Evolutionary conservation across 1,140 invertebrate genomes (phyloP).

Genomic region (Macrosteles quadrilineatus): DNA sequence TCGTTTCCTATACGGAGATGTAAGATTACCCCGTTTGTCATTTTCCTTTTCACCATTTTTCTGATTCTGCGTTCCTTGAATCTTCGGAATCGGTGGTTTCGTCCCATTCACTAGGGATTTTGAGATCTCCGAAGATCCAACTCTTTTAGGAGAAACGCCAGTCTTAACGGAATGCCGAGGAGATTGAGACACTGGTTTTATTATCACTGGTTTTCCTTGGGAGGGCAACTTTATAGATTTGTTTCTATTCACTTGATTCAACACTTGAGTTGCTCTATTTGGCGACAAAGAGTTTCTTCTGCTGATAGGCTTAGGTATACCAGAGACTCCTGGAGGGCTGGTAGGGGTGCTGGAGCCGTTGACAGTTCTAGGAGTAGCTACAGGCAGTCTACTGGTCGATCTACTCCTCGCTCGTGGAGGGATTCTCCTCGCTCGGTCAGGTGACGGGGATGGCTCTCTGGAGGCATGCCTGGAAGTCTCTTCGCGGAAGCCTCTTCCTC

Average conservation of each 20-base stretch:
- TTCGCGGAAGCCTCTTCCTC: constrained; percentile 59
- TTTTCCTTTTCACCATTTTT: constrained; percentile 4
- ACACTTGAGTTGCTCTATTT: not conserved
- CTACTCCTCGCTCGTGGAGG: constrained; percentile 19
- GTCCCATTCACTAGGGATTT: not conserved
- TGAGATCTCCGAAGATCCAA: constrained; percentile 9
- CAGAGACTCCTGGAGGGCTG: constrained; percentile 23
- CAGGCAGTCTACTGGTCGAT: constrained; percentile 25
- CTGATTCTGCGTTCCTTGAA: not conserved
- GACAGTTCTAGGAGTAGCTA: not conserved
- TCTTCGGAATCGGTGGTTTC: constrained; percentile 30
- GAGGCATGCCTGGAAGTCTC: constrained; percentile 43
- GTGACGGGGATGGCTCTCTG: constrained; percentile 28
- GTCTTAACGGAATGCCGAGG: not conserved
- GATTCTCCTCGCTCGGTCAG: constrained; percentile 3
- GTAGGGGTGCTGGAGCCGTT: constrained; percentile 24
- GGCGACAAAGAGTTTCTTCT: constrained; percentile 25
- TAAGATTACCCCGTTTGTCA: constrained; percentile 1
- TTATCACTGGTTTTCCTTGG: not conserved
- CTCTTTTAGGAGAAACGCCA: not conserved
- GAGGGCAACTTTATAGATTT: not conserved
- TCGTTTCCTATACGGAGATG: constrained; percentile 23
- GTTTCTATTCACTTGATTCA: constrained; percentile 22
- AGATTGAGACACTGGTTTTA: not conserved
- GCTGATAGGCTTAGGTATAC: constrained; percentile 21